Base-by-base conservation (phyloP, 1,140 invertebrate genomes). In the Dufourea novaeangliae region DNA sequence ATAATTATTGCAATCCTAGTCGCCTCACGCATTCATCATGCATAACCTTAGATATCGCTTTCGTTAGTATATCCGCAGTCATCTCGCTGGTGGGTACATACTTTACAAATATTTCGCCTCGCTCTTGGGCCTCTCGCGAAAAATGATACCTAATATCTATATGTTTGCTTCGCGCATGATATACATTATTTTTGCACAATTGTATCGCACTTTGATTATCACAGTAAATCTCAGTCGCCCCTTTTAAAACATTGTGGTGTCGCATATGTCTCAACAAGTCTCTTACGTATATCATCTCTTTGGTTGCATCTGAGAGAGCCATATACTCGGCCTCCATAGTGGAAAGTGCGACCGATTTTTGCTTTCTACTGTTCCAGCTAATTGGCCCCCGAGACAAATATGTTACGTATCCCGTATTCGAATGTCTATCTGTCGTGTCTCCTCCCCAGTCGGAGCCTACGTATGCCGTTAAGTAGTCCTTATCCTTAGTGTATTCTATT, bases 391-490 rank as follows among this genome's bases (percentile, higher is more conserved):
- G 64, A 7, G 54, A 72, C 5, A 89, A 39, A 20, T 63, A 67
- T 17, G 85, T 74, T 1, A 85, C 67, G 74, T 73, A 81, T 10
- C 83, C 86, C 0, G 80, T 80, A 78, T 78, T 84, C 1, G 87
- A 88, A 27, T 70, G 79, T 46, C 88, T 44, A 75, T 89, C 86
- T 7, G 82, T 50, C 1, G 27, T 34, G 61, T 88, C 68, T 76
- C 71, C 78, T 57, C 78, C 90, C 82, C 88, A 92, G 78, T 93
- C 91, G 1, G 92, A 86, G 79, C 92, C 92, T n/a, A 66, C 62
- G n/a, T 59, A 69, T 12, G 61, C 34, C 8, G 52, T 17, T 17
- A 59, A n/a, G 29, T 4, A n/a, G 7, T 44, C n/a, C 22, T 37
- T 27, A 0, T n/a, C 37, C 46, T 56, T 73, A 20, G 0, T 25